A percentile compares a stretch with the other conserved stretches of the same genome.
phyloP scores from a whole-genome alignment of 2,888 invertebrate genomes.

The Matsumyia berberina region DNA sequence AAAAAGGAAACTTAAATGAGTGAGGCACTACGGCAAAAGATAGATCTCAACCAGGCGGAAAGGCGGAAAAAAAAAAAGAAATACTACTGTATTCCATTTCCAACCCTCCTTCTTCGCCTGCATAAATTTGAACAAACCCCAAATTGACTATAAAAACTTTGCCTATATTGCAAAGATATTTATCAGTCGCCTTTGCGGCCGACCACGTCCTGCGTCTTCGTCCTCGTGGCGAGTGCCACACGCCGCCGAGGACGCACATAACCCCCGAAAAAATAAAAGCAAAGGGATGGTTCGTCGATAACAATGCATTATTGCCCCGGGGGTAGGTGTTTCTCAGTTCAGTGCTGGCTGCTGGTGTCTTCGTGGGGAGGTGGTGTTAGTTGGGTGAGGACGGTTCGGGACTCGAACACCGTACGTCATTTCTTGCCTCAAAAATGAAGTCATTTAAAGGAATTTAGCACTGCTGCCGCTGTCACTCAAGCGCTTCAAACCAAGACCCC shows the following conservation, averaged over 20 bases:
- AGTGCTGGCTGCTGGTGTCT: constrained; percentile 2
- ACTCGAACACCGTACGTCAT: constrained; percentile 22
- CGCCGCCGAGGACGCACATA: constrained; percentile 48
- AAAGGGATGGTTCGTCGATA: constrained; percentile 69
- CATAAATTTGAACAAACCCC: constrained; percentile 78
- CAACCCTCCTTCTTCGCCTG: constrained; percentile 54
- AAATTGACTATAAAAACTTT: constrained; percentile 83
- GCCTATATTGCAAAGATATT: constrained; percentile 83
- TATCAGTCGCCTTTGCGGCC: constrained; percentile 78
- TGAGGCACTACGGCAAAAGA: constrained; percentile 39
- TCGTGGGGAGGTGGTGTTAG: constrained; percentile 22
- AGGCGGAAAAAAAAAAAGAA: constrained; percentile 27
- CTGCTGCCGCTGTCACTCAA: constrained; percentile 1
- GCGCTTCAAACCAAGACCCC: constrained; percentile 36
- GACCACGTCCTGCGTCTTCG: neutral
- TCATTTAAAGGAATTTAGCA: constrained; percentile 44
- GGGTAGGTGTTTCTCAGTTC: constrained; percentile 63
- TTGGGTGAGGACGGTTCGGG: constrained; percentile 33
- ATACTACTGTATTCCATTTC: constrained; percentile 66
- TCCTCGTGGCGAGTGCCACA: constrained; percentile 17
- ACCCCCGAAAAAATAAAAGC: constrained; percentile 44
- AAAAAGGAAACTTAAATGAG: constrained; percentile 69
- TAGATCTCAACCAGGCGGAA: constrained; percentile 59
- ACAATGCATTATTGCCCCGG: constrained; percentile 68
- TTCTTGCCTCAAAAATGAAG: constrained; percentile 34